Evolutionary conservation across 2,888 invertebrate species (phyloP).

Genomic region (Patella ulyssiponensis): DNA sequence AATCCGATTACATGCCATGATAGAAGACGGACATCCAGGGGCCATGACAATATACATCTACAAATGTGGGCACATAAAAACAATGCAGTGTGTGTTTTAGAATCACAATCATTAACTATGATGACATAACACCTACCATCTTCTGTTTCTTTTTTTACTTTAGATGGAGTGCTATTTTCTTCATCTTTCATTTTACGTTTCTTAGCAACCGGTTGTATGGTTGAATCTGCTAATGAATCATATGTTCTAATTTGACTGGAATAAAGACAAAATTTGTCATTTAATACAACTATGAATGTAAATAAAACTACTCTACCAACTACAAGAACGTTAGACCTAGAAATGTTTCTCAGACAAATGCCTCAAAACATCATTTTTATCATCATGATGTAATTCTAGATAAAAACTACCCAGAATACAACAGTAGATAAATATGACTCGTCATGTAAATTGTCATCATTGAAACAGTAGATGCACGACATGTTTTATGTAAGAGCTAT

Average conservation of each 20-base stretch:
- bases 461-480: not conserved
- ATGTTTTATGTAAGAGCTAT: not conserved
- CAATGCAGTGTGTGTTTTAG: too few species aligned
- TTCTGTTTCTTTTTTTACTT: constrained; percentile 34
- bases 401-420: constrained; percentile 16
- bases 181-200: constrained; percentile 49
- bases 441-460: not conserved
- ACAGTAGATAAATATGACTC: constrained; percentile 5
- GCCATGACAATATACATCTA: too few species aligned
- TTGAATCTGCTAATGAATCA: constrained; percentile 85
- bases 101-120: too few species aligned
- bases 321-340: not conserved
- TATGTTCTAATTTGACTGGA: constrained; percentile 86
- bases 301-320: not conserved
- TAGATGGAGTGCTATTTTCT: constrained; percentile 24
- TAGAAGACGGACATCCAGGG: too few species aligned
- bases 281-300: constrained; percentile 6
- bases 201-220: constrained; percentile 77
- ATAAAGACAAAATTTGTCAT: constrained; percentile 21
- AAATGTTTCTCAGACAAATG: not conserved
- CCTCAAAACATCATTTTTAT: constrained; percentile 14
- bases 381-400: not conserved
- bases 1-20: too few species aligned
- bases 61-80: too few species aligned
- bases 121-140: constrained; percentile 14